Base-by-base conservation (phyloP, 2,797 vertebrate species). In the Antennarius maculatus region DNA sequence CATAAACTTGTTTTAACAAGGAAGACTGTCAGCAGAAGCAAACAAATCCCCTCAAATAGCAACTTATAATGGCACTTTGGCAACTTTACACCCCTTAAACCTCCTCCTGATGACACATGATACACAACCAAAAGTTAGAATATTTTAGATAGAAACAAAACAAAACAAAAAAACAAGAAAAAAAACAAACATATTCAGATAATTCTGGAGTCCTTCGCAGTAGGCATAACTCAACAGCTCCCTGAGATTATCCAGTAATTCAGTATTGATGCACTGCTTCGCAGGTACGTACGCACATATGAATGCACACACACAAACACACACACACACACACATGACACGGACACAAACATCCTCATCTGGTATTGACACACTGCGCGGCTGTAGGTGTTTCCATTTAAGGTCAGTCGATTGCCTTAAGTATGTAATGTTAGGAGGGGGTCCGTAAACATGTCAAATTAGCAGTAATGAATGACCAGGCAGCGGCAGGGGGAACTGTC, bases 371-470 rank as follows among this genome's bases (percentile, higher is more conserved):
- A 84, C 56, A 76, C 69, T 5, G 71, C 23, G 1, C 62, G 47
- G 86, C 86, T 89, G 86, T 87, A 92, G 91, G 91, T 92, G 91
- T 91, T 92, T 92, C 89, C 85, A 91, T 92, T 93, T 92, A 91
- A 90, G 88, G 82, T 89, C 89, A 92, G 90, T 93, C 91, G 90
- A 93, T 93, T 83, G 88, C 87, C 83, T 90, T 92, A 92, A 93
- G 92, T 93, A 91, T 92, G 88, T 93, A 91, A 92, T 91, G 89
- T 92, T 90, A 88, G 91, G 86, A 89, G 89, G 86, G 89, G 88
- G 90, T 91, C 87, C 76, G 91, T 93, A 93, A 93, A 93, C 91
- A 92, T 86, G 91, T 93, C 91, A 93, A 93, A 92, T 93, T 92
- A 93, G 91, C 77, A 86, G 84, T 92, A 93, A 93, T 93, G 91